Conservation (phyloP, 1,140 invertebrate genomes). For the Nomia melanderi region DNA sequence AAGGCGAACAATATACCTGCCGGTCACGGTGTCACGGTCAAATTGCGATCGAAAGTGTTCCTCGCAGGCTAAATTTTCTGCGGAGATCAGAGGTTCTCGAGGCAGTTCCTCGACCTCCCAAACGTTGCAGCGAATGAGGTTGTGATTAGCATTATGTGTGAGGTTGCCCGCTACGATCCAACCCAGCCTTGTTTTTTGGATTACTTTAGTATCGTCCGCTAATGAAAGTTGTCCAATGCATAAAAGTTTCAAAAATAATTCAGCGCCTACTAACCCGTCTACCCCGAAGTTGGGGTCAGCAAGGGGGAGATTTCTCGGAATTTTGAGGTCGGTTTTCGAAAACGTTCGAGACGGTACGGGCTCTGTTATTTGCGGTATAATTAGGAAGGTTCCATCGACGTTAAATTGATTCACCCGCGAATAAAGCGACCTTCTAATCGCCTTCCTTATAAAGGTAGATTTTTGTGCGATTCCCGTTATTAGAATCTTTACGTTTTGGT, state of each 20-base stretch:
- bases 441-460: too few species aligned
- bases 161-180: slow-evolving; percentile 1
- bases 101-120: slow-evolving; percentile 2
- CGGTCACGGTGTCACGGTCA: too few species aligned
- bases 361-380: too few species aligned
- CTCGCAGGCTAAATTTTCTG: not conserved
- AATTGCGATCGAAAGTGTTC: too few species aligned
- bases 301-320: not conserved
- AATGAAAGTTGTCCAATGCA: not conserved
- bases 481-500: not conserved
- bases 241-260: not conserved
- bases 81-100: rapidly evolving
- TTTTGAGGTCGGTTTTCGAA: not conserved
- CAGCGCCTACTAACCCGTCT: not conserved
- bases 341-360: not conserved
- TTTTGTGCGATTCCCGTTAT: not conserved
- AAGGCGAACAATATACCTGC: not conserved
- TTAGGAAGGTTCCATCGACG: not conserved
- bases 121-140: not conserved
- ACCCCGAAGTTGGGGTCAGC: not conserved
- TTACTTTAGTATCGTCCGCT: not conserved
- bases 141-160: too few species aligned
- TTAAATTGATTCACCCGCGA: not conserved
- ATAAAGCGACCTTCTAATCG: too few species aligned
- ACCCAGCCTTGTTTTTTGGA: not conserved